Evolutionary conservation across 1,140 invertebrate species (phyloP).

Genomic region (Drosophila elegans): DNA sequence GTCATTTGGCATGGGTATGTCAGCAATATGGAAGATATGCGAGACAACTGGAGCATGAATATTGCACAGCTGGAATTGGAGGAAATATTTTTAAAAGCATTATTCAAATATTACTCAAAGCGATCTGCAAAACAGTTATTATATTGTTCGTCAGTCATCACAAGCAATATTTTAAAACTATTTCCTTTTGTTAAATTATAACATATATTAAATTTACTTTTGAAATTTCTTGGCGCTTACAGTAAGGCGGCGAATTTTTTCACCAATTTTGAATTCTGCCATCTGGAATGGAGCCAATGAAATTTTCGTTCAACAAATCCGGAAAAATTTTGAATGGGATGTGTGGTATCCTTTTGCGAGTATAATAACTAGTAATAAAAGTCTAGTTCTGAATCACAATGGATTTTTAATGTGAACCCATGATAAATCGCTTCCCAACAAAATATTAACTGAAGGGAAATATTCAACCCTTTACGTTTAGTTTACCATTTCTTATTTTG

Average conservation of each 20-base stretch:
- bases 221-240: neutral
- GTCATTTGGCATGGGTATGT: constrained; percentile 15
- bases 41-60: neutral
- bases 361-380: constrained; percentile 17
- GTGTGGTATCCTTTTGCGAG: neutral
- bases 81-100: neutral
- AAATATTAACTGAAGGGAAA: neutral
- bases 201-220: too few relatives aligned
- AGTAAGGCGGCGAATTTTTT: neutral
- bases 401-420: neutral
- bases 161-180: too few relatives aligned
- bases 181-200: too few relatives aligned
- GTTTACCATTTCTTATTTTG: neutral
- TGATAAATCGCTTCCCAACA: constrained; percentile 12
- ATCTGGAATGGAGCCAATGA: constrained; percentile 13
- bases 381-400: constrained; percentile 3
- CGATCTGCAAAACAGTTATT: too few relatives aligned
- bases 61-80: constrained; percentile 3
- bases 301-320: neutral
- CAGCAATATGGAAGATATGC: constrained; percentile 1
- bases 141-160: too few relatives aligned
- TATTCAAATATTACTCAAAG: neutral
- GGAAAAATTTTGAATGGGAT: constrained; percentile 1
- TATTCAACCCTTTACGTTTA: neutral
- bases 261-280: neutral